Percentiles rank a stretch among this genome's conserved stretches.
Conservation (phyloP, 2,113 vertebrate species). For the Microtus montanus region DNA sequence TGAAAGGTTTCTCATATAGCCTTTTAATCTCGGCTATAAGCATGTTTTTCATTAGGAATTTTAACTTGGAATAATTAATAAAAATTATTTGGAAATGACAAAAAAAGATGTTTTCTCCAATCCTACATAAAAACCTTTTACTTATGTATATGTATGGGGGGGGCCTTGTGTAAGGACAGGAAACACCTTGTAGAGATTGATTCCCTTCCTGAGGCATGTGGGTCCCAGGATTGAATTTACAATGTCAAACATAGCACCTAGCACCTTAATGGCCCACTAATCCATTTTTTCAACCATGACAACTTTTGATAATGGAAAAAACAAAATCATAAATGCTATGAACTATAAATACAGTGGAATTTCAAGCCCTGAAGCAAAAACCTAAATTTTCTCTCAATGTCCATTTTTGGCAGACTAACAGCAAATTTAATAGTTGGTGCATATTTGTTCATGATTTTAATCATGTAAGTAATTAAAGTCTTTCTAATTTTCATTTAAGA, state of each 20-base stretch:
- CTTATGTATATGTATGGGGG: background rate
- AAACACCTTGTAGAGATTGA: background rate
- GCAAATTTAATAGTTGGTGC: background rate
- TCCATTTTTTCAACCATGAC: background rate
- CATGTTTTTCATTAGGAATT: background rate
- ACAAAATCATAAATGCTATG: background rate
- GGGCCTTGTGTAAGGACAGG: too few species aligned
- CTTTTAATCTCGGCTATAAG: background rate
- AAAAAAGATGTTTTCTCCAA: background rate
- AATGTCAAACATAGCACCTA: background rate
- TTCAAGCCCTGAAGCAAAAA: background rate
- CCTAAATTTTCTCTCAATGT: background rate
- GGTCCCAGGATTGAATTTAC: background rate
- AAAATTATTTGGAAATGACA: slow-evolving; percentile 14
- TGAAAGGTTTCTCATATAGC: background rate
- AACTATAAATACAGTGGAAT: background rate
- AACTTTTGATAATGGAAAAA: background rate
- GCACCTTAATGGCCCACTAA: too few species aligned
- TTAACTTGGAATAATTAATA: background rate
- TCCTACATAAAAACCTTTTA: background rate
- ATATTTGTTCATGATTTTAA: background rate
- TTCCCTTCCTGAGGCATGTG: too few species aligned
- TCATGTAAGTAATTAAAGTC: background rate
- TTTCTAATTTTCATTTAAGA: background rate
- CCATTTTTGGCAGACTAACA: background rate